A percentile compares a stretch with the other conserved stretches of the same genome.
phyloP scores from a whole-genome alignment of 2,888 invertebrate genomes.

The Pediacus dermestoides region DNA sequence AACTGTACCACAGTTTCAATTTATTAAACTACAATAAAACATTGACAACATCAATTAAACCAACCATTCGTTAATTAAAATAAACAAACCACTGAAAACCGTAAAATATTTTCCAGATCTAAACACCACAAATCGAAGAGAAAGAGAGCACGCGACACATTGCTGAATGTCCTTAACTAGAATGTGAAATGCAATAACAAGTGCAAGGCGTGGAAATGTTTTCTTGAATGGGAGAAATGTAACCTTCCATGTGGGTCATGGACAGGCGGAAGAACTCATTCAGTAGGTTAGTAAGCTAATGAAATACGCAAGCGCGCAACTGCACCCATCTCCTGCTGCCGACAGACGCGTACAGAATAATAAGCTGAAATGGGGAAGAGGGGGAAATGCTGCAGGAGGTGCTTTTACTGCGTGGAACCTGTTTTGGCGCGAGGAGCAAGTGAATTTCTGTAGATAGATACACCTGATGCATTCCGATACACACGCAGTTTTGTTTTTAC shows the following conservation, averaged over 20 bases:
- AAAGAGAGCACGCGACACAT: background rate
- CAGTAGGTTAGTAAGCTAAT: constrained; percentile 44
- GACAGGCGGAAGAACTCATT: constrained; percentile 7
- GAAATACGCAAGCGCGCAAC: constrained; percentile 29
- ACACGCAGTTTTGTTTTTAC: too few species aligned
- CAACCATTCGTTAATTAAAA: background rate
- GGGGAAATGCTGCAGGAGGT: too few species aligned
- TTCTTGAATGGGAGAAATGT: constrained; percentile 4
- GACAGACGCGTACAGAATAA: too few species aligned
- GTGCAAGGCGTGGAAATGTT: background rate
- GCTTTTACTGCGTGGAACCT: too few species aligned
- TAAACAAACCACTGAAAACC: background rate
- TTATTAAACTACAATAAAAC: too few species aligned
- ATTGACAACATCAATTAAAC: too few species aligned
- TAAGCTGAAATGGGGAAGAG: too few species aligned
- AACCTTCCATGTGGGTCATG: constrained; percentile 2
- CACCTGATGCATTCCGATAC: too few species aligned
- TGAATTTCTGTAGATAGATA: too few species aligned
- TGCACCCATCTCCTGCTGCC: constrained; percentile 1
- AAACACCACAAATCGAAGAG: background rate
- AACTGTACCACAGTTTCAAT: too few species aligned
- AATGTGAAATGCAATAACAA: background rate
- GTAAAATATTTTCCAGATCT: background rate
- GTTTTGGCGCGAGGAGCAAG: too few species aligned
- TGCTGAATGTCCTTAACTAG: constrained; percentile 3